Evolutionary conservation across 1,140 invertebrate species (phyloP).

Genomic region (Sitophilus oryzae): DNA sequence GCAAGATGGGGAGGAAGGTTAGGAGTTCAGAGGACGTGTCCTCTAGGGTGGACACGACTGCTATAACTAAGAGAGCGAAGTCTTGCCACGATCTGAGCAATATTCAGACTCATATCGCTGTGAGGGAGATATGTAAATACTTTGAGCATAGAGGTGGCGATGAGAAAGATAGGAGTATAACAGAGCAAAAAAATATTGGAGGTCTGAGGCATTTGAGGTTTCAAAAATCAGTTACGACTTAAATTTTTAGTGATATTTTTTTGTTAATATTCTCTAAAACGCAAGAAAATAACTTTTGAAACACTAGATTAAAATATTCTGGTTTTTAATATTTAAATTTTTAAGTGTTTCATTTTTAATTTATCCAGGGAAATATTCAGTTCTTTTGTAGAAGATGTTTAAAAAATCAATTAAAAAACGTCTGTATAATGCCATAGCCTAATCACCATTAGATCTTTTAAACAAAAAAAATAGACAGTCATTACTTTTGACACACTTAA

Average conservation of each 20-base stretch:
- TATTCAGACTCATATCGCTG: constrained; percentile 41
- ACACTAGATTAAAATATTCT: too few relatives aligned
- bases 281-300: too few relatives aligned
- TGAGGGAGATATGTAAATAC: constrained; percentile 56
- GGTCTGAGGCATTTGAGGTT: neutral
- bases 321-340: too few relatives aligned
- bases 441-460: too few relatives aligned
- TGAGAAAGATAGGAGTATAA: constrained; percentile 6
- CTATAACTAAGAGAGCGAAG: constrained; percentile 49
- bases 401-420: too few relatives aligned
- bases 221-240: neutral
- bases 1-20: constrained; percentile 48
- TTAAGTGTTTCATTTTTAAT: too few relatives aligned
- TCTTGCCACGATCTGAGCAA: constrained; percentile 55
- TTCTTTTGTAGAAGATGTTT: too few relatives aligned
- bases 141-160: constrained; percentile 46
- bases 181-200: neutral
- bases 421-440: too few relatives aligned
- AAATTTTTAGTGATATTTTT: neutral
- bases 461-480: too few relatives aligned
- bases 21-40: constrained; percentile 50
- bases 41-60: constrained; percentile 40
- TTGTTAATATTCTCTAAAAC: constrained; percentile 3
- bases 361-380: too few relatives aligned
- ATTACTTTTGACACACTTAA: too few relatives aligned